These are phyloP conservation scores for Psephotus haematonotus DNA, from an alignment of 2,113 vertebrate species.

Conservation along the genomic window DNA sequence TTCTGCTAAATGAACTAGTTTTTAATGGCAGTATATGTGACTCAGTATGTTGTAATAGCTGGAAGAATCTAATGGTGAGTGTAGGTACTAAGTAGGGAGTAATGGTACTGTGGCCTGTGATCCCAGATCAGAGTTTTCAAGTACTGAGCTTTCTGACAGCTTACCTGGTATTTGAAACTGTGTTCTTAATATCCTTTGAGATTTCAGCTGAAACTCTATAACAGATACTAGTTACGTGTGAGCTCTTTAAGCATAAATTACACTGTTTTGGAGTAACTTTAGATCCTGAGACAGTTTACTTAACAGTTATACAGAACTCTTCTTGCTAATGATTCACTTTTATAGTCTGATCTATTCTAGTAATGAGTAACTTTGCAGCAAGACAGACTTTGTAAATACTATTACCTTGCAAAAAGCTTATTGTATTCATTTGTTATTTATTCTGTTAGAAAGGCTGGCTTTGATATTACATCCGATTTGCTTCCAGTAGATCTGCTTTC, in stretches of 20 bases:
- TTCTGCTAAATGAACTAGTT: neutral
- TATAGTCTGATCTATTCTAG: neutral
- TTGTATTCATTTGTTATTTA: neutral
- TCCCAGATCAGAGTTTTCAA: neutral
- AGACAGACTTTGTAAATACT: neutral
- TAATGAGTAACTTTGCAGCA: neutral
- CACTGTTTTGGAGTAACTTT: neutral
- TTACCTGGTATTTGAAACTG: neutral
- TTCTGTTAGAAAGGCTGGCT: neutral
- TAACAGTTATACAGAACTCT: neutral
- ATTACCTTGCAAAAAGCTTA: neutral
- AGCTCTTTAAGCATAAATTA: neutral
- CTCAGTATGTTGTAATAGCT: neutral
- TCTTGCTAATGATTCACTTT: neutral
- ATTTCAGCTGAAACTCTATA: neutral
- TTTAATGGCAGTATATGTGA: neutral
- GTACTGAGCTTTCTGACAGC: neutral
- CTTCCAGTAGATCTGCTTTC: neutral
- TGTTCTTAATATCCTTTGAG: neutral
- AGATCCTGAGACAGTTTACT: neutral
- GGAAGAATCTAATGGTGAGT: neutral
- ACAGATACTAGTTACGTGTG: neutral
- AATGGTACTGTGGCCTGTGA: neutral
- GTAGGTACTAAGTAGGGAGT: neutral
- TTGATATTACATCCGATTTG: neutral